Evolutionary conservation across 2,113 vertebrate species (phyloP).

Genomic region (Trichechus manatus): DNA sequence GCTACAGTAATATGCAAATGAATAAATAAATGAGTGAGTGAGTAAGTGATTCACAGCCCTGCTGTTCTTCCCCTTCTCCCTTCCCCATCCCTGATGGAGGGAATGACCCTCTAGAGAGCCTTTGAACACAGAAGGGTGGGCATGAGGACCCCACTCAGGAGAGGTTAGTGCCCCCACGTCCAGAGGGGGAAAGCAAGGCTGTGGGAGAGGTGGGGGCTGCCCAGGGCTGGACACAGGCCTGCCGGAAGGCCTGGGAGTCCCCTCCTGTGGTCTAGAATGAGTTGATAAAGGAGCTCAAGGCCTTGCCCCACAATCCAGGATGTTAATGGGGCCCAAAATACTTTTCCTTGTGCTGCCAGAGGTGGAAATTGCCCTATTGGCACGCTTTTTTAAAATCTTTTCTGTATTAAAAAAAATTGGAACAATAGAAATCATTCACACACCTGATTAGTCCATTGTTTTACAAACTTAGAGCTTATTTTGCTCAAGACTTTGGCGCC

Average conservation of each 20-base stretch:
- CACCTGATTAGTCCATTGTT: not conserved
- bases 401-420: not conserved
- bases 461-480: not conserved
- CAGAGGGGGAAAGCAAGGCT: not conserved
- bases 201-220: not conserved
- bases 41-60: not conserved
- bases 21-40: not conserved
- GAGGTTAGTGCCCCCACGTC: not conserved
- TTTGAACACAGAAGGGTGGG: too few relatives aligned
- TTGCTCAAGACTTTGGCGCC: conserved; percentile 36
- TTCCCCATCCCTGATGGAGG: too few relatives aligned
- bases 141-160: not conserved
- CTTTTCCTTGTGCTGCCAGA: not conserved
- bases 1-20: not conserved
- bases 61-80: not conserved
- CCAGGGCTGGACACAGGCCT: not conserved
- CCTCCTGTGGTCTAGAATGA: not conserved
- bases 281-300: not conserved
- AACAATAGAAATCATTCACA: not conserved
- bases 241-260: too few relatives aligned
- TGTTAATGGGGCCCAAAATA: not conserved
- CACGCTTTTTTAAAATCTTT: conserved; percentile 15
- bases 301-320: not conserved
- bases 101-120: not conserved
- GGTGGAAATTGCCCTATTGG: not conserved